A percentile compares a stretch with the other conserved stretches of the same genome.
Evolutionary conservation across 2,888 invertebrate genomes (phyloP).

Genomic region (Pedicia rivosa): DNA sequence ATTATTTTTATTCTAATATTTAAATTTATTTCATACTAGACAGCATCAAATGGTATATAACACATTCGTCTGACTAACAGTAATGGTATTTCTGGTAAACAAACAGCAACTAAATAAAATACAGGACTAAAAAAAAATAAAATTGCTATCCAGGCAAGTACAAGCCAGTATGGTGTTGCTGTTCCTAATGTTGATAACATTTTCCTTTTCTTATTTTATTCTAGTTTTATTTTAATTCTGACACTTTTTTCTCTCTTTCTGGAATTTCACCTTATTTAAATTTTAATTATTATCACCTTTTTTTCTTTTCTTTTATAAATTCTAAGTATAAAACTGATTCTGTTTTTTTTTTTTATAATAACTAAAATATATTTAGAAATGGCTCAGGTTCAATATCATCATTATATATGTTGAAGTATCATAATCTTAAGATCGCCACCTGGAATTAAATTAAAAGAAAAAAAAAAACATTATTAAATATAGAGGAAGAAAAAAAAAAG

Average conservation of each 20-base stretch:
- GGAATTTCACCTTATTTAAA: background rate
- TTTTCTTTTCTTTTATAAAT: background rate
- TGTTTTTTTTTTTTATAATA: background rate
- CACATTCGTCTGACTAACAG: constrained; percentile 46
- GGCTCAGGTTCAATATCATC: background rate
- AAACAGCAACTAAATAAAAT: constrained; percentile 40
- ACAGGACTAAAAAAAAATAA: constrained; percentile 51
- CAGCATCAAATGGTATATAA: constrained; percentile 49
- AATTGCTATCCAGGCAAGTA: constrained; percentile 44
- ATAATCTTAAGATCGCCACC: constrained; percentile 5
- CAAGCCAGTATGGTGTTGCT: constrained; percentile 31
- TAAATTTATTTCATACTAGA: constrained; percentile 27
- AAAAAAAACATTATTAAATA: background rate
- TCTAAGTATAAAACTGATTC: background rate
- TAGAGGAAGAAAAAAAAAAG: background rate
- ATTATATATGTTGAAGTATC: too few relatives aligned
- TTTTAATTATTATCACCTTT: background rate
- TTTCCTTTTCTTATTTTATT: background rate
- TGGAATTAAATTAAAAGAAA: background rate
- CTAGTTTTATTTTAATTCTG: background rate
- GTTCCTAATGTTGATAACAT: background rate
- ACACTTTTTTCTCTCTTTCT: background rate
- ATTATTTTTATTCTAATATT: background rate
- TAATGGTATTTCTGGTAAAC: constrained; percentile 53
- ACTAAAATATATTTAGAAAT: background rate